phyloP scores from a whole-genome alignment of 2,797 vertebrate species.

The Aeoliscus strigatus region DNA sequence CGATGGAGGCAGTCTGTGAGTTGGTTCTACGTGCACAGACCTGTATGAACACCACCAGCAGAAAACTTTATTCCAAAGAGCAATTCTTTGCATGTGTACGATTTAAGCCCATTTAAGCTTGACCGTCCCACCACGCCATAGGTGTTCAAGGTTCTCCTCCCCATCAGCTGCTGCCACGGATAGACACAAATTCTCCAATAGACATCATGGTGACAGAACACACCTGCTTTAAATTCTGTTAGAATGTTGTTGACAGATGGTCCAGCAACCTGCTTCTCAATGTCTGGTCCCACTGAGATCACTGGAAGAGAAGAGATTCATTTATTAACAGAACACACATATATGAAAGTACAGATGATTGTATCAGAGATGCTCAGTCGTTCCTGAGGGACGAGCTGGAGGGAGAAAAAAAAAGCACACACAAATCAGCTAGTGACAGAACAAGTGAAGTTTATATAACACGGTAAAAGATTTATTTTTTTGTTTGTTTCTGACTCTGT shows the following conservation, averaged over 20 bases:
- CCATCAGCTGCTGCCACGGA: too few species aligned
- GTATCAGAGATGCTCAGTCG: not conserved
- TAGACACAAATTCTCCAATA: too few species aligned
- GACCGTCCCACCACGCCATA: too few species aligned
- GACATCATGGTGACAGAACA: slow-evolving; percentile 16
- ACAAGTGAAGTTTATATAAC: slow-evolving; percentile 3
- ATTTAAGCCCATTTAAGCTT: too few species aligned
- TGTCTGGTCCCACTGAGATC: slow-evolving; percentile 37
- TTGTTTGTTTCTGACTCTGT: slow-evolving; percentile 9
- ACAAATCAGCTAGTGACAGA: not conserved
- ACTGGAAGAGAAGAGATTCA: slow-evolving; percentile 37
- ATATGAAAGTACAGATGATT: not conserved
- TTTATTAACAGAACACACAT: slow-evolving; percentile 10
- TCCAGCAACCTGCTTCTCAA: slow-evolving; percentile 40
- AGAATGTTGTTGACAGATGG: slow-evolving; percentile 38
- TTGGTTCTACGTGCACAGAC: too few species aligned
- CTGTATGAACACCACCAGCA: too few species aligned
- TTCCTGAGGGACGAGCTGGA: too few species aligned
- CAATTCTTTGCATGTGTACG: too few species aligned
- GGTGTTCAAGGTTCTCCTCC: too few species aligned
- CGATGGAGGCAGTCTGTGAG: too few species aligned
- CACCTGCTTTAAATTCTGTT: slow-evolving; percentile 59
- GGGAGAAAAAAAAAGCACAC: not conserved
- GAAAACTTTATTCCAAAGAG: too few species aligned
- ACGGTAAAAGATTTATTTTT: slow-evolving; percentile 5